Evolutionary conservation across 2,797 vertebrate genomes (phyloP).

Genomic region (Dallia pectoralis): DNA sequence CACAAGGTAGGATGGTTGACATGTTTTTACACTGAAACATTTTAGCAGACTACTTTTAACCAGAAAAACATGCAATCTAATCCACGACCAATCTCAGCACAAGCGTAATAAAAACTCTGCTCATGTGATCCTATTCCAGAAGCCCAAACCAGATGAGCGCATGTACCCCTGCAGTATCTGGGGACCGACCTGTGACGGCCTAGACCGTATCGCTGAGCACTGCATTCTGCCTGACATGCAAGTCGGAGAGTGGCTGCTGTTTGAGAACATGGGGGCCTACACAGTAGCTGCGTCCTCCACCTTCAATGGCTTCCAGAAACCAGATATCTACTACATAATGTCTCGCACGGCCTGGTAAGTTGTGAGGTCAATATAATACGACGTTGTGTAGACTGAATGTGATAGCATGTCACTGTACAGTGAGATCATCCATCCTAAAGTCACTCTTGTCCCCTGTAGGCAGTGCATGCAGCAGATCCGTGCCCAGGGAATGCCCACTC

Average conservation of each 20-base stretch:
- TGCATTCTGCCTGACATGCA: conserved; percentile 88
- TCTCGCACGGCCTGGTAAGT: conserved; percentile 89
- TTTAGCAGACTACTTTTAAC: background rate
- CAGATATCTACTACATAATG: conserved; percentile 89
- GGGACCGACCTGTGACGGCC: conserved; percentile 95
- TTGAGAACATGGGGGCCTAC: conserved; percentile 98
- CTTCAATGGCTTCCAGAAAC: conserved; percentile 96
- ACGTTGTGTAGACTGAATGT: background rate
- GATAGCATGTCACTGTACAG: background rate
- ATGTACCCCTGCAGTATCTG: conserved; percentile 92
- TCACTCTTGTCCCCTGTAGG: conserved; percentile 66
- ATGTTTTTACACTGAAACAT: background rate
- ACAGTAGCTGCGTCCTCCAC: conserved; percentile 92
- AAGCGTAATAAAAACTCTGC: background rate
- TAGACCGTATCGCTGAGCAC: conserved; percentile 92
- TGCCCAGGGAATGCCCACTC: conserved; percentile 71
- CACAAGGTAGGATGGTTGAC: conserved; percentile 79
- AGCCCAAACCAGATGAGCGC: conserved; percentile 89
- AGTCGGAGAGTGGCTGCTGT: conserved; percentile 94
- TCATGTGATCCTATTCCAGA: conserved; percentile 61
- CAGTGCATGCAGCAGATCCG: conserved; percentile 86
- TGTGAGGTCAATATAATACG: background rate
- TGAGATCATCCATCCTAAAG: background rate
- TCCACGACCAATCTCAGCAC: background rate
- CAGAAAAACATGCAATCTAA: no score